Base-by-base conservation (phyloP, 2,113 vertebrate species). In the Thryonomys swinderianus region DNA sequence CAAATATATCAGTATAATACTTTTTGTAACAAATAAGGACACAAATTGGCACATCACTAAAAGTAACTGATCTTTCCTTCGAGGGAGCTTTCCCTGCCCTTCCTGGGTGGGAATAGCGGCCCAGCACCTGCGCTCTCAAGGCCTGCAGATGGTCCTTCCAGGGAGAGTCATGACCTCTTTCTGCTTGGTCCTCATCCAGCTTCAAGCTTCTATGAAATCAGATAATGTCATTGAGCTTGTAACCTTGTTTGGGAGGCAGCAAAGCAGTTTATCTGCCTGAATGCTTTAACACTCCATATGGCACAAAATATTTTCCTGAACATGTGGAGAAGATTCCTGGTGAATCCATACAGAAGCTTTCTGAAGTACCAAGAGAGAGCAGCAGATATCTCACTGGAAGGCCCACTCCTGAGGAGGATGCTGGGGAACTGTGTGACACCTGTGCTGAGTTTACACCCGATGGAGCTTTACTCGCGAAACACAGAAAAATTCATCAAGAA, bases 401-500 rank as follows among this genome's bases (percentile, higher is more conserved):
- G 64, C 99, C 99, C 55, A 99, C 99, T 97, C 99, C 99, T 32
- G 99, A 99, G 96, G 98, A 99, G 92, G 99, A 99, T 90, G 97
- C 93, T 61, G 99, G 99, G 79, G 99, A 99, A 95, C 94, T 99
- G 53, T 99, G 99, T 92, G 99, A 99, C 93, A 99, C 99, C 4
- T 99, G 99, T 40, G 76, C 98, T 0, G 99, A 99, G 93, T 99
- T 99, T 97, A 99, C 99, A 9, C 99, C 99, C 71, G 99, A 99
- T 91, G 99, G 99, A 78, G 90, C 97, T 91, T 97, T 99, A 94
- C 80, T 99, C 87, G 98, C 99, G 11, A 99, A 99, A 95, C 98
- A 99, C 90, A 99, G 99, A 96, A 99, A 99, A 99, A 99, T 99
- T 95, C 99, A 99, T 97, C 99, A 99, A 97, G 99, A 99, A 97